Conservation (phyloP, 2,797 vertebrate genomes). For the Remorina albescens region DNA sequence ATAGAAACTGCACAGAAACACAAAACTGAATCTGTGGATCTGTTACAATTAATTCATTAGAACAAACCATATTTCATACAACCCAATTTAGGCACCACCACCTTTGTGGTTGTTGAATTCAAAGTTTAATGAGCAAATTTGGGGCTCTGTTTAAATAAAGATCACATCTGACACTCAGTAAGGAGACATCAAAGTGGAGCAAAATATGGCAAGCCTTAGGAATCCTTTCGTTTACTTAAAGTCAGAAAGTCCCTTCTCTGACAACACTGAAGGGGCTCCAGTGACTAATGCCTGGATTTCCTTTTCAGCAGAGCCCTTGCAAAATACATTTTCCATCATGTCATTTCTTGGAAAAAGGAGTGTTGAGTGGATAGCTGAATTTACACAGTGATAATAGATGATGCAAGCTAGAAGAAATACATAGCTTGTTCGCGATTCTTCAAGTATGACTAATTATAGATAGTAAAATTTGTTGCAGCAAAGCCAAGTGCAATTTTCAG, state of each 20-base stretch:
- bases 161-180: conserved; percentile 56
- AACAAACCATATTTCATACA: conserved; percentile 54
- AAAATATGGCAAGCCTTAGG: conserved; percentile 50
- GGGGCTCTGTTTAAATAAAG: conserved; percentile 58
- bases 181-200: conserved; percentile 58
- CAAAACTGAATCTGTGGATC: conserved; percentile 41
- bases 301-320: conserved; percentile 54
- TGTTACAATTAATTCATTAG: conserved; percentile 28
- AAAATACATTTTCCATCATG: conserved; percentile 73
- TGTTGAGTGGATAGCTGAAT: conserved; percentile 40
- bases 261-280: conserved; percentile 46
- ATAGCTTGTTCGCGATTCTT: conserved; percentile 8
- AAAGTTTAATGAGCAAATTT: conserved; percentile 59
- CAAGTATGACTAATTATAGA: conserved; percentile 12
- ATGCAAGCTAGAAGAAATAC: conserved; percentile 24
- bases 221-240: conserved; percentile 60
- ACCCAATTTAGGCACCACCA: conserved; percentile 57
- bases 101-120: conserved; percentile 58
- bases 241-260: conserved; percentile 63
- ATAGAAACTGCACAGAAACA: conserved; percentile 29
- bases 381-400: conserved; percentile 35
- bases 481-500: conserved; percentile 18
- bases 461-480: not conserved
- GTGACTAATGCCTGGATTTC: conserved; percentile 71
- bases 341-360: conserved; percentile 59